Base-by-base conservation (phyloP, 2,113 vertebrate genomes). In the Chlamydotis undulata region DNA sequence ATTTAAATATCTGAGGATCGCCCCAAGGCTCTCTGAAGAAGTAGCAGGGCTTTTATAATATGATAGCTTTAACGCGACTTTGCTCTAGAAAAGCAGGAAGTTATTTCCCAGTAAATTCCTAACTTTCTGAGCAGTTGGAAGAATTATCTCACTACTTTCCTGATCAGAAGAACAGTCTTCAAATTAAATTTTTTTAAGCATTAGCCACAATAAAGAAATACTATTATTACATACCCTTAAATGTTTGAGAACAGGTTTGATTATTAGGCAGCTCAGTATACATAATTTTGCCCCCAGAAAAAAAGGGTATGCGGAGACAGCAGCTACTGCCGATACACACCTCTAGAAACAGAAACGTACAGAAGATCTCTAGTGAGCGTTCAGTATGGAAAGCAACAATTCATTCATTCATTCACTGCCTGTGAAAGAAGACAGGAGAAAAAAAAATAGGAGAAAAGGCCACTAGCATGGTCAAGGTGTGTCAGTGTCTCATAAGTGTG, bases 1-100 rank as follows among this genome's bases (percentile, higher is more conserved):
- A 97, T 97, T 96, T 97, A 97, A 97, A 92, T 77, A 97, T 83
- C 96, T 65, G n/a, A 97, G 94, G 95, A 97, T 86, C 91, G 95
- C 94, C 94, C 89, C 94, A 97, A 97, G 80, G 90, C 94, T 97
- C 95, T 95, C 90, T 41, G 31, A 97, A 96, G 78, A 95, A 97
- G 90, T 63, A 95, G 87, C 75, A 90, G 74, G 94, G 91, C 73
- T 97, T 97, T 96, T 89, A 86, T 78, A 93, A 96, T 94, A 81
- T 91, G 87, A 87, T 47, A 73, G 77, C 45, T 97, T 91, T 87
- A 96, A 95, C 52, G 81, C 35, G 95, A 63, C 55, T 92, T 96
- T 95, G 52, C 84, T 93, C 59, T 57, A 92, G 77, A 96, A 35
- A 60, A 60, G 41, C 41, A 43, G 41, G 41, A 43, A 43, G 41